Conservation (phyloP, 2,888 invertebrate species). For the Unio delphinus region DNA sequence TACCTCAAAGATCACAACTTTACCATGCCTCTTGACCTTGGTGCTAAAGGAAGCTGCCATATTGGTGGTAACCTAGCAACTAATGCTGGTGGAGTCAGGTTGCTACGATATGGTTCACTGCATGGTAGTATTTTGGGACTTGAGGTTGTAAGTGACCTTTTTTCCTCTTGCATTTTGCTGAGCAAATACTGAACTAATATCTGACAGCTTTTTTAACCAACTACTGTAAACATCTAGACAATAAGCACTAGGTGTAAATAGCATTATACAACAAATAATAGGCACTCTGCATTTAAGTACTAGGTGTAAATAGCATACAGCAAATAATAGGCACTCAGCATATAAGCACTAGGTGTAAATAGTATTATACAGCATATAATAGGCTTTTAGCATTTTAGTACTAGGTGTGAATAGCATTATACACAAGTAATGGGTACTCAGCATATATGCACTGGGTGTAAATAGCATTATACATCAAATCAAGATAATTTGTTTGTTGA, state of each 20-base stretch:
- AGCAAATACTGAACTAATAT: background rate
- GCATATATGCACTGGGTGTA: no score
- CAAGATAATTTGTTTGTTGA: no score
- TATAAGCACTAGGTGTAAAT: no score
- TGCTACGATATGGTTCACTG: conserved; percentile 95
- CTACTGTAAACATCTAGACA: background rate
- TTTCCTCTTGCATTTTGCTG: background rate
- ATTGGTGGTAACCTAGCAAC: conserved; percentile 97
- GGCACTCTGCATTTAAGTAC: background rate
- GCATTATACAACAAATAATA: background rate
- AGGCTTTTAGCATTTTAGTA: no score
- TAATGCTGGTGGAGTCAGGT: conserved; percentile 94
- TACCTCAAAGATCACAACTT: conserved; percentile 82
- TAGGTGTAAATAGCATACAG: background rate
- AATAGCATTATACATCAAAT: no score
- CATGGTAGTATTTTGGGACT: conserved; percentile 92
- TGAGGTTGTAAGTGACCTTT: conserved; percentile 81
- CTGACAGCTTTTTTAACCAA: background rate
- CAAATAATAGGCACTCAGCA: no score
- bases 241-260: background rate
- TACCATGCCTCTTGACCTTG: conserved; percentile 96
- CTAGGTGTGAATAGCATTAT: no score
- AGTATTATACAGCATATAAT: no score
- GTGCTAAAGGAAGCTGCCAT: conserved; percentile 95
- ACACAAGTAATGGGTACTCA: no score